A percentile compares a stretch with the other conserved stretches of the same genome.
These are phyloP conservation scores for Stenurella melanura DNA, from an alignment of 2,888 invertebrate species.

Conservation along the genomic window DNA sequence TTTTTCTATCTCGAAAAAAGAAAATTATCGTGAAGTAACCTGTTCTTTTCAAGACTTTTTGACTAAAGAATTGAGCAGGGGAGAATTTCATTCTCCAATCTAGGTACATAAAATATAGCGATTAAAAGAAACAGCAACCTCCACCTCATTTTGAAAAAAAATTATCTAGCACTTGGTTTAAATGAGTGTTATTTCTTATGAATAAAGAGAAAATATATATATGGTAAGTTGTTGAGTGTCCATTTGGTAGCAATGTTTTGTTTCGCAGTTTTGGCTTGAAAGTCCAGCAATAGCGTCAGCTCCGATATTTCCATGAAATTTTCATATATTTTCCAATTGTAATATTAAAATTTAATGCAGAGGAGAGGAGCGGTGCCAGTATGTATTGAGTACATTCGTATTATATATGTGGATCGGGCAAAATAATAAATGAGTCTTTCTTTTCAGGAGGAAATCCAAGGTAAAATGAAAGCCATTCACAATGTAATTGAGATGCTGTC, in stretches of 20 bases:
- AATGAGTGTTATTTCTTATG: too few species aligned
- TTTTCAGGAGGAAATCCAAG: constrained; percentile 84
- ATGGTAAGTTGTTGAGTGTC: constrained; percentile 51
- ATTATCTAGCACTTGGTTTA: too few species aligned
- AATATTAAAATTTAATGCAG: constrained; percentile 55
- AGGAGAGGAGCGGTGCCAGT: constrained; percentile 58
- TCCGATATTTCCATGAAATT: constrained; percentile 30
- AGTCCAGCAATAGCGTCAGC: constrained; percentile 41
- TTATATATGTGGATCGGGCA: constrained; percentile 38
- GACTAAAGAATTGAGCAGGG: too few species aligned
- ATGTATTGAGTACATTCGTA: constrained; percentile 61
- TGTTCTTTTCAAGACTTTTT: too few species aligned
- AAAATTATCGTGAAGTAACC: too few species aligned
- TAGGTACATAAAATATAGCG: too few species aligned
- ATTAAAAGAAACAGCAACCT: too few species aligned
- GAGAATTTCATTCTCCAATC: too few species aligned
- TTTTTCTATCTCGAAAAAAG: too few species aligned
- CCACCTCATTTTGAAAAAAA: too few species aligned
- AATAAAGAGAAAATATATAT: constrained; percentile 32
- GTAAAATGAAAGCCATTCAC: constrained; percentile 87
- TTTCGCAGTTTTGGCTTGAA: constrained; percentile 66
- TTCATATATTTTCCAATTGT: constrained; percentile 46
- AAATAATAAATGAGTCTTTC: constrained; percentile 45
- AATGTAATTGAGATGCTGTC: constrained; percentile 93
- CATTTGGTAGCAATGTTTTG: constrained; percentile 67